Base-by-base conservation (phyloP, 2,888 invertebrate genomes). In the Colostygia pectinataria region DNA sequence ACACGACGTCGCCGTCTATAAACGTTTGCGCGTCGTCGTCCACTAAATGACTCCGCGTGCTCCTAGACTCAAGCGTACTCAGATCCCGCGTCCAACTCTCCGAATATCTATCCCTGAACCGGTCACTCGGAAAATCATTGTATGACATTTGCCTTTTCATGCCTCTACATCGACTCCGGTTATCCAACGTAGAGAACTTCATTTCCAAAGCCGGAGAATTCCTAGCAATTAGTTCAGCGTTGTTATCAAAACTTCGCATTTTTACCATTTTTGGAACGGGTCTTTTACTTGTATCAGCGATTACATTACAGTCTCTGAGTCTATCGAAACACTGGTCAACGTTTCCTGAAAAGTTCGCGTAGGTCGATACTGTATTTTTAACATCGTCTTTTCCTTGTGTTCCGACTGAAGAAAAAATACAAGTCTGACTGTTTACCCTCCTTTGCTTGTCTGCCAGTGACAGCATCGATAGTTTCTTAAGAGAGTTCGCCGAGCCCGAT, bases 301-400 rank as follows among this genome's bases (percentile, higher is more conserved):
- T 75, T 45, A 73, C 65, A 59, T 72, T 80, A 63, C 73, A 81
- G 59, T 83, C 82, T 66, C 83, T 80, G 38, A 86, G 71, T 67
- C 87, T 84, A 59, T 90, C 89, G 46, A 89, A 86, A 72, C 88
- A 87, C 72, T 88, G 87, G 71, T 91, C 91, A 59, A 90, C 85
- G 54, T 90, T 90, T 32, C 87, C 84, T 36, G 90, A 86, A 69
- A 87, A 90, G 65, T 90, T 90, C 37, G 86, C 84, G 63, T 90
- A 91, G 31, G 84, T 83, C 27, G 88, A 78, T 39, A 70, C 64
- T 57, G 78, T 83, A 59, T 76, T 80, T 73, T 84, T 85, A 46
- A 76, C 63, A 48, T 86, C 85, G 46, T 81, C 81, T 72, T 88
- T 87, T 44, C 77, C 72, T 68, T 78, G 89, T 62, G 74, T 77